These are phyloP conservation scores for Diachasmimorpha longicaudata DNA, from an alignment of 1,140 invertebrate species.

Conservation along the genomic window DNA sequence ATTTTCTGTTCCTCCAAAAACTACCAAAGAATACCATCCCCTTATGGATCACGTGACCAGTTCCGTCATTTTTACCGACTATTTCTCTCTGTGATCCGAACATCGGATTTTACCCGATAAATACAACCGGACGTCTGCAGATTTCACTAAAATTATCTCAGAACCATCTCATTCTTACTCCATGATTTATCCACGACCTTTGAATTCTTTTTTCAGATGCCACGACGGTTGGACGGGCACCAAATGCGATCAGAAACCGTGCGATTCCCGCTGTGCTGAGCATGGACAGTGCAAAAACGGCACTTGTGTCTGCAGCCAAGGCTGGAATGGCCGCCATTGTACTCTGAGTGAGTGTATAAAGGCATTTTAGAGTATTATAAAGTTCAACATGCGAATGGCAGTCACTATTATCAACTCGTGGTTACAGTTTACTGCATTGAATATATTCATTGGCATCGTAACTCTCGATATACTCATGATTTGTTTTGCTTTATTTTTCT, in stretches of 20 bases:
- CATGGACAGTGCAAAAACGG: conserved; percentile 97
- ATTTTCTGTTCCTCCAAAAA: no score
- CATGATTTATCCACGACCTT: conserved; percentile 5
- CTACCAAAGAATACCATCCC: no score
- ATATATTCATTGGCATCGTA: conserved; percentile 23
- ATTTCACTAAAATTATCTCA: neutral
- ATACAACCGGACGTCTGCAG: neutral
- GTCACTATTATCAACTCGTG: neutral
- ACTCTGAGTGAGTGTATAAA: conserved; percentile 82
- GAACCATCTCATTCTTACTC: neutral
- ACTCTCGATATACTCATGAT: conserved; percentile 20
- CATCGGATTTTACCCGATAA: neutral
- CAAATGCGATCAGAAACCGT: conserved; percentile 87
- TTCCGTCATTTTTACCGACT: no score
- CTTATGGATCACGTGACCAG: neutral
- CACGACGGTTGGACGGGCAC: conserved; percentile 90
- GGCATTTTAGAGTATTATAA: neutral
- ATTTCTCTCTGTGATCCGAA: no score
- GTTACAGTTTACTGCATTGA: neutral
- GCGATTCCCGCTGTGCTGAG: conserved; percentile 89
- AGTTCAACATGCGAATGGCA: neutral
- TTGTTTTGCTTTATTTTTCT: conserved; percentile 36
- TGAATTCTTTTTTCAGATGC: conserved; percentile 67
- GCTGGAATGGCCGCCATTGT: conserved; percentile 97
- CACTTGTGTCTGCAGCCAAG: conserved; percentile 93